These are phyloP conservation scores for Scaptomyza polygonia DNA, from an alignment of 2,888 invertebrate species.

Conservation along the genomic window DNA sequence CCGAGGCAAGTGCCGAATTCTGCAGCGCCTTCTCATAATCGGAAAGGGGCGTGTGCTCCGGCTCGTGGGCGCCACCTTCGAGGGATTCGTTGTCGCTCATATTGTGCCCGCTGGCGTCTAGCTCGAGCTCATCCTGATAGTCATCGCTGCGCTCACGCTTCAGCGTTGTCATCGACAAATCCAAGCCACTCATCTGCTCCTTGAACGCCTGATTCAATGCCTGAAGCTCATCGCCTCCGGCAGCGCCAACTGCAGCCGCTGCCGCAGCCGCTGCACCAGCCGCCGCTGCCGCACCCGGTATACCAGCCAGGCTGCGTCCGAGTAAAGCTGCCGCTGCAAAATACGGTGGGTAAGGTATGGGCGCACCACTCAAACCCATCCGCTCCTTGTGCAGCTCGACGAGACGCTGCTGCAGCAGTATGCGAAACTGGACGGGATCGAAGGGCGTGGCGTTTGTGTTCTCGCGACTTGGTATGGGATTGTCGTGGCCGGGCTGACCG, in stretches of 20 bases:
- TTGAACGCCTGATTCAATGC: conserved; percentile 87
- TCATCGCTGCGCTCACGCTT: conserved; percentile 88
- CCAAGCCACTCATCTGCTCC: conserved; percentile 93
- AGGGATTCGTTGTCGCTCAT: conserved; percentile 82
- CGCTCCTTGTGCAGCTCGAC: conserved; percentile 94
- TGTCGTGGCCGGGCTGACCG: conserved; percentile 87
- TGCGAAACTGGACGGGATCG: conserved; percentile 95
- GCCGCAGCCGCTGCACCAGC: conserved; percentile 92
- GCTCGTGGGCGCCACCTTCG: conserved; percentile 70
- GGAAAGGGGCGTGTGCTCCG: conserved; percentile 44
- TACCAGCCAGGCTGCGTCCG: conserved; percentile 86
- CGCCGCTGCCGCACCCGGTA: conserved; percentile 91
- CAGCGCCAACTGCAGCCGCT: conserved; percentile 89
- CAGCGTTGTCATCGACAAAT: conserved; percentile 92
- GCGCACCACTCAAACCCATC: conserved; percentile 90
- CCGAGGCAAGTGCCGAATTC: conserved; percentile 66
- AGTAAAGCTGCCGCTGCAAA: conserved; percentile 89
- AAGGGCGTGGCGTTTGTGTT: conserved; percentile 90
- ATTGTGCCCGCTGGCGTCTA: conserved; percentile 84
- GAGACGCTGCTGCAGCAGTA: conserved; percentile 94
- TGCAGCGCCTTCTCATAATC: conserved; percentile 84
- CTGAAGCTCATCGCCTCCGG: conserved; percentile 85
- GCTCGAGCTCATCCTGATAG: conserved; percentile 88
- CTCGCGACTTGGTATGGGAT: conserved; percentile 90
- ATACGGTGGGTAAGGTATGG: conserved; percentile 92